phyloP scores from a whole-genome alignment of 2,113 vertebrate genomes.

The Microcebus murinus region DNA sequence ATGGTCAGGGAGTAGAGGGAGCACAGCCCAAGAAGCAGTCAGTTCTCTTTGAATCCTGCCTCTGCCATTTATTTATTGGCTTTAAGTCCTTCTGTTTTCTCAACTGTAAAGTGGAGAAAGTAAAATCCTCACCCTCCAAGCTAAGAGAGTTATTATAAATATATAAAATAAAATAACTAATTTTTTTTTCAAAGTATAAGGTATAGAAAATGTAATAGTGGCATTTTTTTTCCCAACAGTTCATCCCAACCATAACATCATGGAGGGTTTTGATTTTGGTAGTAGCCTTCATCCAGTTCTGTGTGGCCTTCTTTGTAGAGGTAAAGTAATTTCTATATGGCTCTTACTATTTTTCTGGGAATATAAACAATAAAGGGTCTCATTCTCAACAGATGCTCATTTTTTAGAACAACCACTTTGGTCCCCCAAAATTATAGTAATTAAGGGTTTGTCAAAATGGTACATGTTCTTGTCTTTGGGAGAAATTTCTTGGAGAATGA shows the following conservation, averaged over 20 bases:
- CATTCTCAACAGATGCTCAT: not conserved
- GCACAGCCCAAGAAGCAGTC: not conserved
- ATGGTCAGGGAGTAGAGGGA: not conserved
- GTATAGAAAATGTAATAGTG: not conserved
- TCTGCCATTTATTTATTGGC: not conserved
- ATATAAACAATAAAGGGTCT: not conserved
- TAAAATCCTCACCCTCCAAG: not conserved
- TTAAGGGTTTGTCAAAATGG: not conserved
- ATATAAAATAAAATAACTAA: not conserved
- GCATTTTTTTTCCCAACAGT: slow-evolving; percentile 63
- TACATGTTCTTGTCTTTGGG: not conserved
- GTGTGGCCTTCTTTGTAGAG: slow-evolving; percentile 82
- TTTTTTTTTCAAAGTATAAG: not conserved
- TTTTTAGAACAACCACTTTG: not conserved
- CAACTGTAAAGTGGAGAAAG: not conserved
- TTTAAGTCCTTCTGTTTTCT: not conserved
- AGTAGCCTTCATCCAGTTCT: slow-evolving; percentile 77
- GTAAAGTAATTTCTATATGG: slow-evolving; percentile 66
- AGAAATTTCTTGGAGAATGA: not conserved
- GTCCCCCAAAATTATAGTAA: not conserved
- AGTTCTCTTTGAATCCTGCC: not conserved
- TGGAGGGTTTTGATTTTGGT: slow-evolving; percentile 83
- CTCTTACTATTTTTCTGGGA: not conserved
- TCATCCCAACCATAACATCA: slow-evolving; percentile 76
- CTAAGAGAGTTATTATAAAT: not conserved